Evolutionary conservation across 1,140 invertebrate species (phyloP).

Genomic region (Philotrypesis tridentata): DNA sequence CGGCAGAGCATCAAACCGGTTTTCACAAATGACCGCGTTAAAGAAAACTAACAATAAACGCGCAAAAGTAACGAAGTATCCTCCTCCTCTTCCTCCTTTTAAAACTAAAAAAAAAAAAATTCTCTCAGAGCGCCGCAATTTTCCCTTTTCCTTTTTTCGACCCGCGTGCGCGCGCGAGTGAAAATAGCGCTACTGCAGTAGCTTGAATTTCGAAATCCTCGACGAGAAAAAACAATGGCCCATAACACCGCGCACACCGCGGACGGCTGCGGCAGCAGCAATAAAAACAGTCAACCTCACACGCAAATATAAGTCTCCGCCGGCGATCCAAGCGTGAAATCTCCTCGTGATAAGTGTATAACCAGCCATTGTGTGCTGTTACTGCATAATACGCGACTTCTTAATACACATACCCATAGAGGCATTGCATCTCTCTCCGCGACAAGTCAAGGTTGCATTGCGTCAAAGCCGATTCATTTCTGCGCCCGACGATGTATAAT

Average conservation of each 20-base stretch:
- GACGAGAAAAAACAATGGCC: neutral
- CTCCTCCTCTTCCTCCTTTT: too few species aligned
- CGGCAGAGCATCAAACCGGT: neutral
- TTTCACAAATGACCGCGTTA: neutral
- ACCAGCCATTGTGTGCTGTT: neutral
- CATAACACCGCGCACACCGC: neutral
- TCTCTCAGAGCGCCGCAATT: too few species aligned
- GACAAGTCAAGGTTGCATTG: neutral
- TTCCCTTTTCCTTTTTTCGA: too few species aligned
- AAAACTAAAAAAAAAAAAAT: too few species aligned
- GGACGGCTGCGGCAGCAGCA: neutral
- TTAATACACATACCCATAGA: neutral
- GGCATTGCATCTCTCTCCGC: neutral
- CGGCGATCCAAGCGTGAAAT: neutral
- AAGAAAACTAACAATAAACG: neutral
- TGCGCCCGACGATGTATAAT: neutral
- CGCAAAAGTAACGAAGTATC: neutral
- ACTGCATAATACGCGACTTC: too few species aligned
- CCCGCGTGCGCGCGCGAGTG: neutral
- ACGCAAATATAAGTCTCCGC: neutral
- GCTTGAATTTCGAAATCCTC: neutral
- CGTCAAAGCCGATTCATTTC: neutral
- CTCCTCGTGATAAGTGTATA: neutral
- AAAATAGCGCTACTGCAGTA: neutral
- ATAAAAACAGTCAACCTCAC: neutral